Base-by-base conservation (phyloP, 1,140 invertebrate species). In the Bombus consobrinus region DNA sequence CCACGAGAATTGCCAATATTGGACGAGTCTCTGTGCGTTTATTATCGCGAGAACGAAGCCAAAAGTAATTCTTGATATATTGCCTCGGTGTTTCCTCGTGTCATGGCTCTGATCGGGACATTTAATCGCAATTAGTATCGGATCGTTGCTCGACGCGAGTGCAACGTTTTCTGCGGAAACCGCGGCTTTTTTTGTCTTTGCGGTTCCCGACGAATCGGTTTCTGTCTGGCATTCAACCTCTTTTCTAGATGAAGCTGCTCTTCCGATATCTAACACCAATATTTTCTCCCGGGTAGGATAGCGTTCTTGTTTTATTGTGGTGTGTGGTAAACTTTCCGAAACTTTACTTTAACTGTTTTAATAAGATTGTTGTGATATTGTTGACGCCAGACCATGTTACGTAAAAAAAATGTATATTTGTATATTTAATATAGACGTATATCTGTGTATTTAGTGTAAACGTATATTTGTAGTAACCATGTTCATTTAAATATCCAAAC, bases 21-120 rank as follows among this genome's bases (percentile, higher is more conserved):
- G 91, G 91, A 92, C 87, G 87, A 82, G 85, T 66, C 75, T 74
- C 87, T 77, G 34, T 66, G 85, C 88, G 89, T 90, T 87, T 90
- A 89, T 90, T 89, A 90, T 89, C 85, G 77, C 62, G 72, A 81
- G 62, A 84, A 66, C 81, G 68, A 87, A 84, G 74, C 68, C 81
- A 73, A 86, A 89, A 89, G 88, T 86, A 89, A 86, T 89, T 89
- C 87, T 89, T 89, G 79, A 89, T 89, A 83, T 86, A 89, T 89
- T 79, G 64, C 47, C 62, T 18, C 25, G 34, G 73, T n/a, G 25
- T 32, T 39, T 74, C 53, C 34, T 78, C 62, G 66, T 87, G 74
- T 84, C 74, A 18, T 73, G 68, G 32, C 53, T 43, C 76, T 18
- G 74, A 74, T 81, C 74, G 37, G 32, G 64, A 85, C 79, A 79